Evolutionary conservation across 1,140 invertebrate genomes (phyloP).

Genomic region (Zaprionus lachaisei): DNA sequence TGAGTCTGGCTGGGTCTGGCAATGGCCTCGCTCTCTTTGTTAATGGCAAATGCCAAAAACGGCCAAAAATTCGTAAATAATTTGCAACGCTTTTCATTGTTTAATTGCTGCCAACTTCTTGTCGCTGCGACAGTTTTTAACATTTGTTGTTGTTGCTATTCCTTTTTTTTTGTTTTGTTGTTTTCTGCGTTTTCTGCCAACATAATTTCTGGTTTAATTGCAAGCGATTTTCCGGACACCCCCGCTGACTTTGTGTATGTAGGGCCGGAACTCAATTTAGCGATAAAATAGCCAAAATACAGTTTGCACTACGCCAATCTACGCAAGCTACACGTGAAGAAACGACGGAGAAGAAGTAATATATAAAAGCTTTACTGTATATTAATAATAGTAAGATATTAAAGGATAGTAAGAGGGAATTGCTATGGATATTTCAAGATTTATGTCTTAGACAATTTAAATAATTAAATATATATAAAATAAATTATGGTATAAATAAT

Average conservation of each 20-base stretch:
- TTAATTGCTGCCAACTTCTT: slow-evolving; percentile 83
- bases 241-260: slow-evolving; percentile 16
- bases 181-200: slow-evolving; percentile 62
- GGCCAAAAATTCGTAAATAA: slow-evolving; percentile 77
- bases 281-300: slow-evolving; percentile 78
- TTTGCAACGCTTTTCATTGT: slow-evolving; percentile 69
- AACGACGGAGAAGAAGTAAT: neutral
- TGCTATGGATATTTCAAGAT: too few species aligned
- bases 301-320: slow-evolving; percentile 60
- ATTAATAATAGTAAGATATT: too few species aligned
- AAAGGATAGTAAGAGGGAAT: too few species aligned
- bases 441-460: too few species aligned
- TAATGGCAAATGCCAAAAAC: slow-evolving; percentile 73
- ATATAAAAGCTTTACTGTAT: too few species aligned
- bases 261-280: slow-evolving; percentile 79
- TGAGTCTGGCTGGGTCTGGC: slow-evolving; percentile 1
- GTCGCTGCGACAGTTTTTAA: slow-evolving; percentile 47
- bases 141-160: slow-evolving; percentile 58
- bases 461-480: too few species aligned
- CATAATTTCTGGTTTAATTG: slow-evolving; percentile 77
- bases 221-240: slow-evolving; percentile 51
- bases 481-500: too few species aligned
- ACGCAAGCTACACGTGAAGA: neutral
- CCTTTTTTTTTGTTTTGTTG: slow-evolving; percentile 36
- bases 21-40: slow-evolving; percentile 41